Percentiles rank a stretch among this genome's conserved stretches.
Evolutionary conservation across 2,797 vertebrate genomes (phyloP).

Genomic region (Linurgus olivaceus): DNA sequence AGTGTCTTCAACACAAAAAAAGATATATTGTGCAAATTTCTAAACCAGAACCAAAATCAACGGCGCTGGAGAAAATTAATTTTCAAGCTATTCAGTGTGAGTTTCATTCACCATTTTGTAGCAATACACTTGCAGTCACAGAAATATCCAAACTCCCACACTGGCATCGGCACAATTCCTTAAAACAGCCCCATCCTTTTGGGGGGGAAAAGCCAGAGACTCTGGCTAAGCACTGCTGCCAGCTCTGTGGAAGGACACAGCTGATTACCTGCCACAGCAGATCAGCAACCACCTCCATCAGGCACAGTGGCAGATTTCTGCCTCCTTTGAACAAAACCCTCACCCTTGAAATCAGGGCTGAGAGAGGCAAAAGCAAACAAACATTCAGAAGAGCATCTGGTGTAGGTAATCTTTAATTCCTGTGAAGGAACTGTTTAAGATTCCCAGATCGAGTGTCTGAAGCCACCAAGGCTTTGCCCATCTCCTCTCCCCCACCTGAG

Average conservation of each 20-base stretch:
- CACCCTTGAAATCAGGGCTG: neutral
- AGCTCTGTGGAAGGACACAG: neutral
- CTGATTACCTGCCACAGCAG: neutral
- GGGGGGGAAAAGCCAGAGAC: neutral
- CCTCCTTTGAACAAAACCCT: neutral
- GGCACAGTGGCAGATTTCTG: neutral
- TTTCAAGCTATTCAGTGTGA: neutral
- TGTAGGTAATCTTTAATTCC: neutral
- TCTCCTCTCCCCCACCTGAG: neutral
- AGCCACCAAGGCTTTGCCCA: neutral
- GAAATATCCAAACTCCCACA: neutral
- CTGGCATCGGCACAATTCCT: neutral
- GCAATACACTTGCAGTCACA: fast-evolving
- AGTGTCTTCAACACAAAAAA: neutral
- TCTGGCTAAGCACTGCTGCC: neutral
- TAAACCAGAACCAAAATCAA: neutral
- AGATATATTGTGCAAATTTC: neutral
- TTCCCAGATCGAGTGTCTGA: neutral
- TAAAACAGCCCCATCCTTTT: neutral
- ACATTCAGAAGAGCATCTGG: neutral
- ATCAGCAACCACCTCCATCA: neutral
- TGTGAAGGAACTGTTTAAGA: neutral
- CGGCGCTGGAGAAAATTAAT: neutral
- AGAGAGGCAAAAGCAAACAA: neutral
- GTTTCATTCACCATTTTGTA: neutral